Base-by-base conservation (phyloP, 2,113 vertebrate genomes). In the Zapus hudsonius region DNA sequence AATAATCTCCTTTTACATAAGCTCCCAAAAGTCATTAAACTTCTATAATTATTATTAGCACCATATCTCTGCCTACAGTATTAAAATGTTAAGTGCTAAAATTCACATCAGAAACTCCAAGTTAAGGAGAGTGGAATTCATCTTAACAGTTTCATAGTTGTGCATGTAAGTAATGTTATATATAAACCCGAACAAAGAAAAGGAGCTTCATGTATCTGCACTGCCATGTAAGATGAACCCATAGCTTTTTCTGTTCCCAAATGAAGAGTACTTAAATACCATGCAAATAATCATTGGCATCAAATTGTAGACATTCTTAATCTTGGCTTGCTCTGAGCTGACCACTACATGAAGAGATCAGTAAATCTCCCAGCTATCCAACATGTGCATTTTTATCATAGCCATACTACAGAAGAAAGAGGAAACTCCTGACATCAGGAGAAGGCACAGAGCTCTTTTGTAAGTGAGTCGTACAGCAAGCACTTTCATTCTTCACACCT, bases 31-130 rank as follows among this genome's bases (percentile, higher is more conserved):
- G 66, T 55, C 83, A 93, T 94, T 97, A 95, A 93, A 90, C 82
- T 92, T 95, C 83, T 38, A 52, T 92, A 92, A 95, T 93, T 93
- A 92, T 93, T 95, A 95, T 90, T 92, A 93, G 31, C 23, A 82
- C n/a, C 33, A 31, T 80, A 89, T 90, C 75, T 94, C 92, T 88
- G n/a, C 82, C 61, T 95, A 93, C 78, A 74, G 23, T 66, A 75
- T 95, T 94, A 93, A 88, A 90, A 69, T 94, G 95, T 92, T 75
- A 89, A 94, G 52, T 83, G 75, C 92, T 73, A 90, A 95, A 95
- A 86, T 76, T 95, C 85, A 86, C 59, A 84, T 89, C 89, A 81
- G 83, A 74, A 84, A 95, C 86, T 95, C 17, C 83, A 95, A 93
- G 88, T 96, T 87, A 90, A 80, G 52, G 20, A 47, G 36, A 76